phyloP scores from a whole-genome alignment of 2,113 vertebrate genomes.

The Triplophysa rosa region DNA sequence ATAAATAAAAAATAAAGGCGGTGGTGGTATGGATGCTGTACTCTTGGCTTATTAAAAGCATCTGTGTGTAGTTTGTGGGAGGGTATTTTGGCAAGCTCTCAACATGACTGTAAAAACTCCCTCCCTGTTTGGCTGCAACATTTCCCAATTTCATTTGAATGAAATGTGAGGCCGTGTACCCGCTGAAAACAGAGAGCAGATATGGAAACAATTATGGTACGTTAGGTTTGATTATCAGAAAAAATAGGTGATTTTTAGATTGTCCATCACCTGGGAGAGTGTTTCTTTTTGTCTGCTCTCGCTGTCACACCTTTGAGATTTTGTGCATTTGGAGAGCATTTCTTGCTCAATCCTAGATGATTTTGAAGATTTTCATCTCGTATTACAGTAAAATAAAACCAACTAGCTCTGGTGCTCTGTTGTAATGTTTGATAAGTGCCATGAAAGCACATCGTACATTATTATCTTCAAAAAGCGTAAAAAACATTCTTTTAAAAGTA shows the following conservation, averaged over 20 bases:
- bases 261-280: conserved; percentile 30
- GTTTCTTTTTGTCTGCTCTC: not conserved
- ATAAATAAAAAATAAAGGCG: conserved; percentile 44
- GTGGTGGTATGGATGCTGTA: conserved; percentile 44
- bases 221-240: conserved; percentile 42
- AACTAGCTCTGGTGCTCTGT: not conserved
- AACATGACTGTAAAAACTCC: conserved; percentile 49
- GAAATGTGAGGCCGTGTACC: conserved; percentile 43
- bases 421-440: conserved; percentile 13
- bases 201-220: conserved; percentile 55
- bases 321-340: conserved; percentile 10
- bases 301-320: conserved; percentile 24
- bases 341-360: conserved; percentile 7
- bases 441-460: not conserved
- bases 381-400: conserved; percentile 20
- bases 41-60: conserved; percentile 57
- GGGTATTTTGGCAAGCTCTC: conserved; percentile 51
- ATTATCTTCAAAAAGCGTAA: not conserved
- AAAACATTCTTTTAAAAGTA: no score
- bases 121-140: conserved; percentile 43
- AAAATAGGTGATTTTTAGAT: conserved; percentile 30
- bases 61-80: conserved; percentile 55
- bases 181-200: conserved; percentile 27
- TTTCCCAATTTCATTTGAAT: conserved; percentile 53
- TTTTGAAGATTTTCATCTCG: not conserved